Conservation (phyloP, 2,888 invertebrate species). For the Cylloceria caligata region DNA sequence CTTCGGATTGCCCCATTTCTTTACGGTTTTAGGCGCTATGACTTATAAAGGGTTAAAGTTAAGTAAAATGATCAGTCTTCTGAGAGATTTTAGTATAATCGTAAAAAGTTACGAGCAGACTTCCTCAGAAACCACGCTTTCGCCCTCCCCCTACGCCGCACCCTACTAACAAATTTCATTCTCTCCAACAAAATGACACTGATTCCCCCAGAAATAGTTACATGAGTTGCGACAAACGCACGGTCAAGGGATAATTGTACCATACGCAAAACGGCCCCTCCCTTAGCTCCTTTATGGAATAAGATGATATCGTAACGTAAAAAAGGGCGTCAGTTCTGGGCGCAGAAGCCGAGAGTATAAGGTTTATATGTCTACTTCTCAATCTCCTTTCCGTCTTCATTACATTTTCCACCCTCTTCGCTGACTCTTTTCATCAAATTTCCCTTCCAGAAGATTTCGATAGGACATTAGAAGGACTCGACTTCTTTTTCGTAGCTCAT, state of each 20-base stretch:
- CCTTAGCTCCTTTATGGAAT: conserved; percentile 7
- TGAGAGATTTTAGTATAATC: too few relatives aligned
- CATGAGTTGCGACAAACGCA: conserved; percentile 33
- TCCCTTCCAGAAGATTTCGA: neutral
- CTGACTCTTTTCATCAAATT: conserved; percentile 23
- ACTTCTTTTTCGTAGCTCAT: conserved; percentile 2
- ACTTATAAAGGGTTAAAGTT: too few relatives aligned
- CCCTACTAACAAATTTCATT: conserved; percentile 50
- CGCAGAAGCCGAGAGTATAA: neutral
- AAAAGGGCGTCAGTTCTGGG: neutral
- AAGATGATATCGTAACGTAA: conserved; percentile 42
- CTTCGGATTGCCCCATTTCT: too few relatives aligned
- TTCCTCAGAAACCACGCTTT: conserved; percentile 27
- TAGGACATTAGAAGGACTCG: conserved; percentile 15
- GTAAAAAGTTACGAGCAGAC: too few relatives aligned
- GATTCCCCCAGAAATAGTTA: conserved; percentile 67
- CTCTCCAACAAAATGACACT: conserved; percentile 27
- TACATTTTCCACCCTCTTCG: conserved; percentile 9
- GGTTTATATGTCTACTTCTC: conserved; percentile 11
- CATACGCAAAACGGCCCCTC: neutral
- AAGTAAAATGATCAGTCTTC: too few relatives aligned
- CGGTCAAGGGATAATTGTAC: neutral
- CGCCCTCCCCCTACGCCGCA: too few relatives aligned
- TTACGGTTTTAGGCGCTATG: too few relatives aligned
- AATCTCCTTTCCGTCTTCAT: conserved; percentile 1